Base-by-base conservation (phyloP, 2,797 vertebrate genomes). In the Falco columbarius region DNA sequence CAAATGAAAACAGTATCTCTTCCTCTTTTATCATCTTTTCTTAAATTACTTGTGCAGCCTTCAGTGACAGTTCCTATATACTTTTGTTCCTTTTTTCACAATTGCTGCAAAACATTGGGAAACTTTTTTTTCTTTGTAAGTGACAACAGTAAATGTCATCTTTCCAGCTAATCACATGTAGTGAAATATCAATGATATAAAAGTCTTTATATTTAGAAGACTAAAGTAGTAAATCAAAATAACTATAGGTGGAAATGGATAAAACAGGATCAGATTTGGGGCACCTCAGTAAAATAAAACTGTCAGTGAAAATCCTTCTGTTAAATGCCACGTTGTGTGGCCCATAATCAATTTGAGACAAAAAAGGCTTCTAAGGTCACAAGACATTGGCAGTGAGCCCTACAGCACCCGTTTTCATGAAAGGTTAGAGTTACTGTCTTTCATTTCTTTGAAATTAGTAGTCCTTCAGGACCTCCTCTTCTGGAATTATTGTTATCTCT, bases 191-290 rank as follows among this genome's bases (percentile, higher is more conserved):
- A 83, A 36, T 74, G 62, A 92, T 86, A 52, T 46, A 70, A 36
- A 83, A 71, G 38, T 18, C 58, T 66, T 56, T 44, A 46, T 77
- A 84, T 86, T 93, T 89, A 36, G n/a, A 63, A 91, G 55, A 82
- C 32, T 51, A 91, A 91, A 88, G 81, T 18, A 91, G 44, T 81
- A 94, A 90, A 94, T 84, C 77, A 92, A 90, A 86, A 63, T 73
- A 86, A 70, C 29, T 72, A 11, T 36, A 58, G 15, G 24, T 40
- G 55, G 47, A 68, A 82, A 70, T 55, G 19, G 40, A 68, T 86
- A 82, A 70, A 91, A 85, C 6, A 58, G 81, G 54, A 79, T 72
- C 51, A 54, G 19, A 87, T 84, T 58, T 27, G 12, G 23, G 52
- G 30, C 24, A 76, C 27, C 55, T 76, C 72, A 76, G 49, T 82